Percentiles rank a stretch among this genome's conserved stretches.
Evolutionary conservation across 2,797 vertebrate species (phyloP).

Genomic region (Epinephelus coioides): DNA sequence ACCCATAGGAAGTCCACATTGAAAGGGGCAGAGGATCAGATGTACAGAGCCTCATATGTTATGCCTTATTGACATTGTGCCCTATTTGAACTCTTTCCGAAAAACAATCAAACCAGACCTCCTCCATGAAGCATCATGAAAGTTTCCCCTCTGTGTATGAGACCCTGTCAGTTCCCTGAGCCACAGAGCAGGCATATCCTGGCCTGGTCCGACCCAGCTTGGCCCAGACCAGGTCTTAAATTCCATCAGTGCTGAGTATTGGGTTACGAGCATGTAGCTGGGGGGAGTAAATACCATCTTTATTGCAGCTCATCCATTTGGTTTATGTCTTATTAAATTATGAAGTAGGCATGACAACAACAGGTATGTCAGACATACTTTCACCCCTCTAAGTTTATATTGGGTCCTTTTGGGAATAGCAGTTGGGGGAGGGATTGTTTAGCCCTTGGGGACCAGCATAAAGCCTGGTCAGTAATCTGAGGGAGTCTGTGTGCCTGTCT

Average conservation of each 20-base stretch:
- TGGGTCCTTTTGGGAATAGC: slow-evolving; percentile 56
- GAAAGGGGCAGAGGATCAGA: slow-evolving; percentile 21
- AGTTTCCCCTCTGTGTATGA: slow-evolving; percentile 28
- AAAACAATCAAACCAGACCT: slow-evolving; percentile 40
- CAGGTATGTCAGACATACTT: slow-evolving; percentile 65
- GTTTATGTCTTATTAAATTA: slow-evolving; percentile 82
- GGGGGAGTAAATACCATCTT: slow-evolving; percentile 78
- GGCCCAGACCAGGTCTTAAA: slow-evolving; percentile 72
- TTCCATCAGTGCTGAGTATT: slow-evolving; percentile 67
- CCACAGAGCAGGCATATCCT: slow-evolving; percentile 60
- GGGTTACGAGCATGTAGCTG: slow-evolving; percentile 68
- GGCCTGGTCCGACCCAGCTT: slow-evolving; percentile 41
- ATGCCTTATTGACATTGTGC: slow-evolving; percentile 32
- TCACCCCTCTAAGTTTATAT: slow-evolving; percentile 58
- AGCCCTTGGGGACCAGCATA: slow-evolving; percentile 47
- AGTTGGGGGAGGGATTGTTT: slow-evolving; percentile 41
- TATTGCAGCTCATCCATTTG: slow-evolving; percentile 81
- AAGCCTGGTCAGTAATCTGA: slow-evolving; percentile 52
- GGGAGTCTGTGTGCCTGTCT: slow-evolving; percentile 42
- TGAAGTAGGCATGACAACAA: slow-evolving; percentile 72
- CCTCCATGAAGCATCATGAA: slow-evolving; percentile 38
- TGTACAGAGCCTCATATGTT: slow-evolving; percentile 21
- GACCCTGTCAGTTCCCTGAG: slow-evolving; percentile 36
- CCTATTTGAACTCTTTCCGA: slow-evolving; percentile 29
- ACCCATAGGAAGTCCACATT: neutral